These are phyloP conservation scores for Malachius bipustulatus DNA, from an alignment of 2,888 invertebrate genomes.

Conservation along the genomic window DNA sequence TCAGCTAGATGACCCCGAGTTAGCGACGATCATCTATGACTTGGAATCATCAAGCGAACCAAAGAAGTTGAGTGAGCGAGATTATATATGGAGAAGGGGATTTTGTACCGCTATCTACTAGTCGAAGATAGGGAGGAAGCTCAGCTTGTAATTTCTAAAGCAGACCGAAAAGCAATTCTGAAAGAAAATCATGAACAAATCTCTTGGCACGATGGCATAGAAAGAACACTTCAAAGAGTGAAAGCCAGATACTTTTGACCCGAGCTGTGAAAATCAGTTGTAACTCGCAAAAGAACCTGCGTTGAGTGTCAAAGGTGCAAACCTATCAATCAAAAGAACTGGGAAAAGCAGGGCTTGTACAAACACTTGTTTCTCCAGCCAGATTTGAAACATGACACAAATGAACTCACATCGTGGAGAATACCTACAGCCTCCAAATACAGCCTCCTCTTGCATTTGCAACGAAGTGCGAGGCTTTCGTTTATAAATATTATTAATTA, in stretches of 20 bases:
- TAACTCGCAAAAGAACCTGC: neutral
- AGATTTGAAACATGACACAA: no score
- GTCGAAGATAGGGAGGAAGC: neutral
- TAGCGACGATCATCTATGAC: neutral
- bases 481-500: no score
- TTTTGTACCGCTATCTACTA: neutral
- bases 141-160: neutral
- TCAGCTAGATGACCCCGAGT: neutral
- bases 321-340: neutral
- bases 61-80: neutral
- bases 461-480: no score
- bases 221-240: neutral
- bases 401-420: no score
- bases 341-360: neutral
- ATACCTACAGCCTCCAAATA: no score
- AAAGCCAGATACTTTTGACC: neutral
- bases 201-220: neutral
- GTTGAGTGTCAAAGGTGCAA: neutral
- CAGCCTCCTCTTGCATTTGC: no score
- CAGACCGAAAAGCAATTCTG: neutral
- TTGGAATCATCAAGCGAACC: neutral
- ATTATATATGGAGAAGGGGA: neutral
- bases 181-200: no score
- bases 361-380: no score
- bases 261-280: neutral